Evolutionary conservation across 2,113 vertebrate genomes (phyloP).

Genomic region (mouse (Mus musculus)): DNA sequence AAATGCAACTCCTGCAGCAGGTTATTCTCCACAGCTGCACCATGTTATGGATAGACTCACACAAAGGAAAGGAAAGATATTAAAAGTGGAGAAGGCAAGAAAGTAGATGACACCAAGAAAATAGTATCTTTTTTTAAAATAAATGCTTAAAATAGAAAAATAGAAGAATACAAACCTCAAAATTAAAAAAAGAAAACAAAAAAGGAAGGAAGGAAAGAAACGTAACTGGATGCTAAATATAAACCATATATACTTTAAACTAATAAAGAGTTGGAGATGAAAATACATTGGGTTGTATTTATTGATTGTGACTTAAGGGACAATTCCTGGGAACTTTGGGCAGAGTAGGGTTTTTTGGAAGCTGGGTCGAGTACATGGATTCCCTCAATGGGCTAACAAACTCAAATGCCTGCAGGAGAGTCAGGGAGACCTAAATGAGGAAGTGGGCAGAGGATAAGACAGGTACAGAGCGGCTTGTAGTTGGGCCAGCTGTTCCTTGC

Average conservation of each 20-base stretch:
- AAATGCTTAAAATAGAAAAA: conserved; percentile 39
- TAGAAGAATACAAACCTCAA: background rate
- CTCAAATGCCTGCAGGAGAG: background rate
- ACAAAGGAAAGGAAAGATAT: background rate
- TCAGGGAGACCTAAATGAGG: background rate
- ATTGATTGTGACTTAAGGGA: background rate
- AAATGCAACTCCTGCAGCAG: background rate
- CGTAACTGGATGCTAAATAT: conserved; percentile 28
- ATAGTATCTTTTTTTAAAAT: conserved; percentile 54
- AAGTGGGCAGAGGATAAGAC: background rate
- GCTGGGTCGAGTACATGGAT: background rate
- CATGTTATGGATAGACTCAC: background rate
- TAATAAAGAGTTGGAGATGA: background rate
- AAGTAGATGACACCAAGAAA: conserved; percentile 42
- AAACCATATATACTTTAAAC: background rate
- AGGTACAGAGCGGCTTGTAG: background rate
- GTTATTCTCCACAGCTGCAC: background rate
- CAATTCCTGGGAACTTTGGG: background rate
- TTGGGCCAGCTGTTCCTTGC: background rate
- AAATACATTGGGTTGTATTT: background rate
- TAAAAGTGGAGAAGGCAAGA: background rate
- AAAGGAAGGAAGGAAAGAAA: background rate
- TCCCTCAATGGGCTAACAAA: background rate
- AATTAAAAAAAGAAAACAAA: background rate
- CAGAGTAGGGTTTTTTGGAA: background rate